Evolutionary conservation across 2,113 vertebrate species (phyloP), one percentile per base, ranked within the genome.

Genomic region (Marmota monax): DNA sequence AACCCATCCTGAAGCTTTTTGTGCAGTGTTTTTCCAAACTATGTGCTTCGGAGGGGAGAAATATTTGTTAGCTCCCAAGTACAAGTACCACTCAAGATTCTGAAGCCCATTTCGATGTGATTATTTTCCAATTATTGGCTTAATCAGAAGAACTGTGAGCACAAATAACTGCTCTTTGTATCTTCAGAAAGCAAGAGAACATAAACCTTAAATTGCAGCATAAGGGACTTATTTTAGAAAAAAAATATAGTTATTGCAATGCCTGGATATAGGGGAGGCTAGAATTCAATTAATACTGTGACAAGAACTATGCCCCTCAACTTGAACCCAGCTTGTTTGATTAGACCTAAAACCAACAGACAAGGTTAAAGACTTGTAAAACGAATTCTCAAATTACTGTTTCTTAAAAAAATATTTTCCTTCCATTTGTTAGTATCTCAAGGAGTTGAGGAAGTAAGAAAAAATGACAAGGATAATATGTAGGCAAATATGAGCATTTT

Each of bases 41-140:
- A 51, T 18, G 67, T 91, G 63, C 74, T 92, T 78, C 84, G 4
- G 37, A 51, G 39, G 82, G 70, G 45, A 92, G 88, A 92, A 93
- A 77, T 96, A 77, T 77, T 86, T 73, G 73, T 94, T 90, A 84
- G 53, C 3, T 88, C 77, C 87, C 78, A 88, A 94, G 83, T 32
- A 86, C 77, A 92, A 95, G 91, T 69, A 86, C 80, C 61, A 90
- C 78, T 96, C 69, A 74, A 95, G 83, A 93, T 53, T 56, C 48
- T 95, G 83, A 94, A 86, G 34, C 88, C 88, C 63, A 94, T 96
- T 92, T 65, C 39, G 18, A 97, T 96, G 56, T 91, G 88, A 92
- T 96, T 94, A 95, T 95, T 97, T 98, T 91, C 74, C 91, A 95
- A 91, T 97, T 92, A 96, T 85, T 94, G 94, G 88, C 85, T 97